Evolutionary conservation across 2,797 vertebrate species (phyloP).

Genomic region (Acanthurus leucopareius): DNA sequence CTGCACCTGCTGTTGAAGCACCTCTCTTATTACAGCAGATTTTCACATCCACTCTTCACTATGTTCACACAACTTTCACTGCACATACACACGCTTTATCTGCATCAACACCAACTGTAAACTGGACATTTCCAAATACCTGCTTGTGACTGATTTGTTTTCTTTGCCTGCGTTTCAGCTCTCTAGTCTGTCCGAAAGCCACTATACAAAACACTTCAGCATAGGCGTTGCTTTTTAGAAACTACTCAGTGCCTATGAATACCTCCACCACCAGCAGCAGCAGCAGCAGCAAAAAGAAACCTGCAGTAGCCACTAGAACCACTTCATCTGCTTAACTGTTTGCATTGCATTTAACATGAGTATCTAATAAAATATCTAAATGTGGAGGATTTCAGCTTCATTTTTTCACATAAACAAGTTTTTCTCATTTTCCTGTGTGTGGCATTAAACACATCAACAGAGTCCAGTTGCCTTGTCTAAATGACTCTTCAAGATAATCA

Average conservation of each 20-base stretch:
- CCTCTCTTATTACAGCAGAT: slow-evolving; percentile 71
- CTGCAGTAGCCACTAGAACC: too few relatives aligned
- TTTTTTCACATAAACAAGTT: neutral
- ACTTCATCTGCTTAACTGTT: too few relatives aligned
- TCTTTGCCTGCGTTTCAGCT: slow-evolving; percentile 13
- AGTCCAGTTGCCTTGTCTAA: too few relatives aligned
- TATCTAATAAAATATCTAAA: neutral
- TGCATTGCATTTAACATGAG: too few relatives aligned
- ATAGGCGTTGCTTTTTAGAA: slow-evolving; percentile 27
- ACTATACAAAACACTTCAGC: neutral
- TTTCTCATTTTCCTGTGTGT: slow-evolving; percentile 5
- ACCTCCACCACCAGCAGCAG: neutral
- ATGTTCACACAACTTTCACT: slow-evolving; percentile 20
- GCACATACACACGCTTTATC: slow-evolving; percentile 46
- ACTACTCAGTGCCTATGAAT: slow-evolving; percentile 5
- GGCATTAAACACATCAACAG: neutral
- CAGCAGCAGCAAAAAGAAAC: too few relatives aligned
- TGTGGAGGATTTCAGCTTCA: neutral
- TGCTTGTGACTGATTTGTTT: slow-evolving; percentile 31
- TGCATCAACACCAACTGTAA: slow-evolving; percentile 36
- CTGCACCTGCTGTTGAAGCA: slow-evolving; percentile 72
- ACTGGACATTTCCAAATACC: slow-evolving; percentile 16
- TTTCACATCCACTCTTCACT: slow-evolving; percentile 53
- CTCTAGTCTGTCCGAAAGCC: slow-evolving; percentile 24
- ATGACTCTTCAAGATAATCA: too few relatives aligned